Conservation (phyloP, 2,797 vertebrate genomes). For the Megalops cyprinoides region DNA sequence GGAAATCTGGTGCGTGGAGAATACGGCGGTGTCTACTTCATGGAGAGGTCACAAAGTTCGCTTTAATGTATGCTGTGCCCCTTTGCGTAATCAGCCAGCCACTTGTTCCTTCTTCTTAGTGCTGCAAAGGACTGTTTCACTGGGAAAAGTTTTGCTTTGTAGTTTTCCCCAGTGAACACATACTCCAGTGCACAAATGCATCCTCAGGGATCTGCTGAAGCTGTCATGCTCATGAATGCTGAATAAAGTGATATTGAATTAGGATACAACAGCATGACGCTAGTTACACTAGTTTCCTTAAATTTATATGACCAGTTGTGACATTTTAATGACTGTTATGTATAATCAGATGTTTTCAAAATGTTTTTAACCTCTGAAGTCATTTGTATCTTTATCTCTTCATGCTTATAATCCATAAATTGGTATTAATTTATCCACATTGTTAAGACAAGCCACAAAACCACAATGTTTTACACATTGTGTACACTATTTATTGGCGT, state of each 20-base stretch:
- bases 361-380: background rate
- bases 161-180: too few species aligned
- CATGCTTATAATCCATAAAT: background rate
- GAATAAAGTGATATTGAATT: background rate
- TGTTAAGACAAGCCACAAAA: background rate
- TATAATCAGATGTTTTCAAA: background rate
- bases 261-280: too few species aligned
- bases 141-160: background rate
- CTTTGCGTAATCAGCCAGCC: background rate
- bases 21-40: background rate
- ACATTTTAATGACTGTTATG: background rate
- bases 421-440: background rate
- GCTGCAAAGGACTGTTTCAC: background rate
- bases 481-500: background rate
- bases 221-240: background rate
- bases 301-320: background rate
- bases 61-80: constrained; percentile 19
- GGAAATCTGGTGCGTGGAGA: constrained; percentile 17
- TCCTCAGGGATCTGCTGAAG: background rate
- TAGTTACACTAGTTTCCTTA: too few species aligned
- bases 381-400: background rate
- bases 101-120: background rate
- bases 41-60: constrained; percentile 14
- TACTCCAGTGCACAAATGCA: background rate
- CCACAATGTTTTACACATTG: background rate